Percentiles rank a stretch among this genome's conserved stretches.
Evolutionary conservation across 1,140 invertebrate species (phyloP).

Genomic region (Drosophila jambulina): DNA sequence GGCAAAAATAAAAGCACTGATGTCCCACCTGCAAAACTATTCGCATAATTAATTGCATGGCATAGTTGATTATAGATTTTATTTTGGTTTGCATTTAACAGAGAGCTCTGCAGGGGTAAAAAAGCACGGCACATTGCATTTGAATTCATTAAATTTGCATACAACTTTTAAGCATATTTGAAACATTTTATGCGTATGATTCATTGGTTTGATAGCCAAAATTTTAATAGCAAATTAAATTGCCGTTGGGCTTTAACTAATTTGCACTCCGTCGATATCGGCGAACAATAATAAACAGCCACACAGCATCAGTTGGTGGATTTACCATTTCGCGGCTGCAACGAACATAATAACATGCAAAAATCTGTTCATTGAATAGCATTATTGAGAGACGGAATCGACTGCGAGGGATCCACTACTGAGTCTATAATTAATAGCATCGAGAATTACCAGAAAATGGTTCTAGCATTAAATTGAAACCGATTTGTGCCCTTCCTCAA

Average conservation of each 20-base stretch:
- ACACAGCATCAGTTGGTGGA: conserved; percentile 18
- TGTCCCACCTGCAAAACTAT: conserved; percentile 22
- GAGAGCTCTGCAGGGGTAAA: conserved; percentile 6
- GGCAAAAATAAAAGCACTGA: conserved; percentile 32
- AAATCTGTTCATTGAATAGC: conserved; percentile 3
- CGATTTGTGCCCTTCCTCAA: fast-evolving
- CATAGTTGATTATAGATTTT: conserved; percentile 39
- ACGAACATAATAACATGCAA: conserved; percentile 1
- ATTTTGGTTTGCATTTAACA: conserved; percentile 44
- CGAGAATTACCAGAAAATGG: neutral
- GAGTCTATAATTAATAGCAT: neutral
- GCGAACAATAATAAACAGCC: conserved; percentile 31
- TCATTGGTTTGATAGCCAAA: conserved; percentile 34
- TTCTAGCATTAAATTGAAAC: neutral
- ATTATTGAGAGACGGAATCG: neutral
- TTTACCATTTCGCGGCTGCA: conserved; percentile 4
- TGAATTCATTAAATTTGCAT: conserved; percentile 50
- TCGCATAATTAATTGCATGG: conserved; percentile 51
- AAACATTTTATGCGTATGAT: conserved; percentile 39
- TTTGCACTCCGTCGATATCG: conserved; percentile 34
- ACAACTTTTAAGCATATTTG: conserved; percentile 50
- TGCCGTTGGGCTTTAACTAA: conserved; percentile 42
- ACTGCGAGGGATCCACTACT: neutral
- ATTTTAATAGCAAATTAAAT: conserved; percentile 53
- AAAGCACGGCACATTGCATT: conserved; percentile 21